Evolutionary conservation across 2,888 invertebrate species (phyloP).

Genomic region (Neoascia interrupta): DNA sequence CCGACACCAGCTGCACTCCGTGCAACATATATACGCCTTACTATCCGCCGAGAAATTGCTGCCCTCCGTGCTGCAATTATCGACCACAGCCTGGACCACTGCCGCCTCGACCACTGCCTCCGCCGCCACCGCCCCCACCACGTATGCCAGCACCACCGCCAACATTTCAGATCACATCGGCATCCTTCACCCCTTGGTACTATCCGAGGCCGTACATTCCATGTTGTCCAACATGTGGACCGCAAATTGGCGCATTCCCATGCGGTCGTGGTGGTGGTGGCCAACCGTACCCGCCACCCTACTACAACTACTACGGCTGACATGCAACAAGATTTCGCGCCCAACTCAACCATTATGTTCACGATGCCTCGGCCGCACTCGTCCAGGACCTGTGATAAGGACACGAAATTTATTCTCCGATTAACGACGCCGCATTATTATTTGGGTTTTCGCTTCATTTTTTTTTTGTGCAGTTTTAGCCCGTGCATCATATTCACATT

Average conservation of each 20-base stretch:
- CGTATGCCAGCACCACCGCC: constrained; percentile 31
- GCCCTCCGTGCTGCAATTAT: constrained; percentile 70
- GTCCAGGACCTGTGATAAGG: constrained; percentile 30
- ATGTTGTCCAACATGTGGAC: constrained; percentile 63
- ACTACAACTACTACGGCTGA: constrained; percentile 52
- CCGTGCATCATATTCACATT: constrained; percentile 36
- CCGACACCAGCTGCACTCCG: constrained; percentile 26
- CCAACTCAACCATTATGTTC: constrained; percentile 47
- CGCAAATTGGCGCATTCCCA: constrained; percentile 58
- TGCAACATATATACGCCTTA: constrained; percentile 19
- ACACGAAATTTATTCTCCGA: constrained; percentile 57
- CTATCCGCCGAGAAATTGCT: constrained; percentile 73
- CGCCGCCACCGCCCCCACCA: constrained; percentile 68
- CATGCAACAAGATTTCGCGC: constrained; percentile 63
- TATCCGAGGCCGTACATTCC: constrained; percentile 36
- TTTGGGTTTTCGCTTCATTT: constrained; percentile 31
- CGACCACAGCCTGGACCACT: constrained; percentile 35
- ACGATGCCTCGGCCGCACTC: not conserved
- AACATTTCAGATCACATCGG: constrained; percentile 44
- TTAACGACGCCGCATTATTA: constrained; percentile 62
- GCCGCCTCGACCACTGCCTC: constrained; percentile 52
- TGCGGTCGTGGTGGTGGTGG: constrained; percentile 44
- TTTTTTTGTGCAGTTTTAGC: constrained; percentile 8
- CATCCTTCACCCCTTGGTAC: constrained; percentile 45
- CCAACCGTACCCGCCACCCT: constrained; percentile 25